Conservation (phyloP, 2,888 invertebrate species). For the Lagria hirta region DNA sequence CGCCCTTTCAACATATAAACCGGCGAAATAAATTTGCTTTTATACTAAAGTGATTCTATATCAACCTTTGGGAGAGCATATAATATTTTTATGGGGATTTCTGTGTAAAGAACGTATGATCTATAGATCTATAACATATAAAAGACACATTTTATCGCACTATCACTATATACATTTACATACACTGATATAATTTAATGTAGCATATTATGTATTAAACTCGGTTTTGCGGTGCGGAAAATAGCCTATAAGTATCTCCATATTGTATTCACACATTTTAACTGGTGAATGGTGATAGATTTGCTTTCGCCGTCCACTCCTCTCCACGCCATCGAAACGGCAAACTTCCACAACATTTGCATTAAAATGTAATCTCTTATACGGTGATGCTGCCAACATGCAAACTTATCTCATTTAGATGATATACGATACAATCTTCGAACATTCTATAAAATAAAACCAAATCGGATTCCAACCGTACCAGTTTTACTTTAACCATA, state of each 20-base stretch:
- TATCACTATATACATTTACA: conserved; percentile 43
- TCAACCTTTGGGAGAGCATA: conserved; percentile 38
- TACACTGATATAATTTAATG: conserved; percentile 53
- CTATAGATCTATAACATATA: conserved; percentile 54
- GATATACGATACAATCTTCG: conserved; percentile 23
- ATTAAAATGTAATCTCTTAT: conserved; percentile 36
- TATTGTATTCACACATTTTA: conserved; percentile 49
- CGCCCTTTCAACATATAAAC: conserved; percentile 34
- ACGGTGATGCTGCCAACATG: conserved; percentile 24
- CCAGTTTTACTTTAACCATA: too few species aligned
- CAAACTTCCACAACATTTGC: conserved; percentile 30
- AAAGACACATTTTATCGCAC: conserved; percentile 50
- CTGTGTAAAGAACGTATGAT: conserved; percentile 49
- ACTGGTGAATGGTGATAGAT: conserved; percentile 49
- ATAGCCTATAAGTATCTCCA: conserved; percentile 54
- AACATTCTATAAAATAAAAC: conserved; percentile 12
- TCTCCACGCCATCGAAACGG: conserved; percentile 35
- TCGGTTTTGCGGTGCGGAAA: conserved; percentile 55
- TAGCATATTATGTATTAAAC: conserved; percentile 56
- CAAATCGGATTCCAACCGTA: conserved; percentile 10
- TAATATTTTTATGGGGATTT: conserved; percentile 52
- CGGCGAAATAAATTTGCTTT: conserved; percentile 40
- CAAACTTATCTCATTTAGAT: conserved; percentile 21
- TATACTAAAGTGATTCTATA: conserved; percentile 40
- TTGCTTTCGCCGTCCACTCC: conserved; percentile 36